These are phyloP conservation scores for Pristionchus fissidentatus DNA, from an alignment of 2,888 invertebrate species.

Conservation along the genomic window DNA sequence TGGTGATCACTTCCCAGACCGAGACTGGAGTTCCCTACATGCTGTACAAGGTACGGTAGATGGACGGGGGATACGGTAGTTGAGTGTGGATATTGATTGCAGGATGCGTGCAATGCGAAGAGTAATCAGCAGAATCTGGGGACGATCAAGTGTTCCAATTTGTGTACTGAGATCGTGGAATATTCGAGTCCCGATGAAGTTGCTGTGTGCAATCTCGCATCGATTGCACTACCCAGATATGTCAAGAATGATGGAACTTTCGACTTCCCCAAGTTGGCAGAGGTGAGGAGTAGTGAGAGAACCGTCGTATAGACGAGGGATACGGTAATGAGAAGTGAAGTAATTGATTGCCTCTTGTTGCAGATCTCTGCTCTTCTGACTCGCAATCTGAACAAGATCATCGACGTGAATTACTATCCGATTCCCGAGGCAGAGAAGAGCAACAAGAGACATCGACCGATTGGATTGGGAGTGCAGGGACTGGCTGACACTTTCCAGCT, in stretches of 20 bases:
- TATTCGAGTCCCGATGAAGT: slow-evolving; percentile 82
- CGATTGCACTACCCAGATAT: slow-evolving; percentile 95
- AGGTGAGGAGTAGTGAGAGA: slow-evolving; percentile 81
- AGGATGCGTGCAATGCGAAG: slow-evolving; percentile 93
- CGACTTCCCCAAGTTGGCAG: slow-evolving; percentile 89
- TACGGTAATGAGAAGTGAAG: not conserved
- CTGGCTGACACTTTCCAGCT: slow-evolving; percentile 95
- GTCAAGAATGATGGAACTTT: slow-evolving; percentile 83
- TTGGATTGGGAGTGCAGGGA: slow-evolving; percentile 94
- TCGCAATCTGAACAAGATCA: slow-evolving; percentile 93
- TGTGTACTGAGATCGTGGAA: slow-evolving; percentile 97
- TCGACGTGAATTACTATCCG: slow-evolving; percentile 96
- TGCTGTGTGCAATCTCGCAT: slow-evolving; percentile 97
- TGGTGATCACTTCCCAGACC: slow-evolving; percentile 86
- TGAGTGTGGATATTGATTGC: not conserved
- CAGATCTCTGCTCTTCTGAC: slow-evolving; percentile 81
- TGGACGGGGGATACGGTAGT: not conserved
- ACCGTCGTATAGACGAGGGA: too few relatives aligned
- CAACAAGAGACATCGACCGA: slow-evolving; percentile 85
- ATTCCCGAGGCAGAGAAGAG: slow-evolving; percentile 86
- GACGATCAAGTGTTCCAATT: slow-evolving; percentile 96
- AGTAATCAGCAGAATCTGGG: slow-evolving; percentile 98
- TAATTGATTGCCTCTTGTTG: not conserved
- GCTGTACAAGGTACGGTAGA: slow-evolving; percentile 70
- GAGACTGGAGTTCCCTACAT: slow-evolving; percentile 99